These are phyloP conservation scores for Teinopalpus imperialis DNA, from an alignment of 2,888 invertebrate species.

Conservation along the genomic window DNA sequence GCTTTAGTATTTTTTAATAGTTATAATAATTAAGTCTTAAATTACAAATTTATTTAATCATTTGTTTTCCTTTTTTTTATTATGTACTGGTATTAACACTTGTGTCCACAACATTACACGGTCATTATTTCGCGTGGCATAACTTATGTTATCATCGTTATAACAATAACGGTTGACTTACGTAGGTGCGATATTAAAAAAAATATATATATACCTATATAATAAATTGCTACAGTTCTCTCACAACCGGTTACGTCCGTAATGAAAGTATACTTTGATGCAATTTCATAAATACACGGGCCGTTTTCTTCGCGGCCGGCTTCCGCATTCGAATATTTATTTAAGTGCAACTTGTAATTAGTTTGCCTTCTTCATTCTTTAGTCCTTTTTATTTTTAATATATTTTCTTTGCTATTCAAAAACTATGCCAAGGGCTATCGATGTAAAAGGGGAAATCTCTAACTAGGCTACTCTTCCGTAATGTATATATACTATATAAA, in stretches of 20 bases:
- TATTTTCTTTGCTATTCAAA: no score
- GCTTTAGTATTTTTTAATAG: no score
- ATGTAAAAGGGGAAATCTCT: no score
- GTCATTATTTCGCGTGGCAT: slow-evolving; percentile 24
- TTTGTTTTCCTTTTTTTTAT: no score
- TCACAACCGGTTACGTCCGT: slow-evolving; percentile 36
- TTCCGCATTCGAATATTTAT: slow-evolving; percentile 31
- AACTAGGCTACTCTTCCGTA: no score
- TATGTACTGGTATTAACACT: no score
- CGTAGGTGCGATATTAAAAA: slow-evolving; percentile 32
- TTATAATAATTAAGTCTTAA: no score
- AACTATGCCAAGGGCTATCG: no score
- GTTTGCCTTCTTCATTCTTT: neutral
- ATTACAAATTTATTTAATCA: no score
- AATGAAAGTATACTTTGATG: slow-evolving; percentile 38
- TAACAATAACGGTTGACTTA: slow-evolving; percentile 34
- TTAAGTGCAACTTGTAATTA: slow-evolving; percentile 19
- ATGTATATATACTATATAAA: neutral
- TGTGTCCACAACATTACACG: slow-evolving; percentile 4
- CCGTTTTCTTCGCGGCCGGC: slow-evolving; percentile 25
- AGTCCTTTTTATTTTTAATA: neutral
- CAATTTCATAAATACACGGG: slow-evolving; percentile 35
- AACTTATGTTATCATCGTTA: slow-evolving; percentile 31
- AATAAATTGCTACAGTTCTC: slow-evolving; percentile 25
- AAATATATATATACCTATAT: slow-evolving; percentile 25